These are phyloP conservation scores for Neotoxoptera formosana DNA, from an alignment of 1,140 invertebrate species.

Conservation along the genomic window DNA sequence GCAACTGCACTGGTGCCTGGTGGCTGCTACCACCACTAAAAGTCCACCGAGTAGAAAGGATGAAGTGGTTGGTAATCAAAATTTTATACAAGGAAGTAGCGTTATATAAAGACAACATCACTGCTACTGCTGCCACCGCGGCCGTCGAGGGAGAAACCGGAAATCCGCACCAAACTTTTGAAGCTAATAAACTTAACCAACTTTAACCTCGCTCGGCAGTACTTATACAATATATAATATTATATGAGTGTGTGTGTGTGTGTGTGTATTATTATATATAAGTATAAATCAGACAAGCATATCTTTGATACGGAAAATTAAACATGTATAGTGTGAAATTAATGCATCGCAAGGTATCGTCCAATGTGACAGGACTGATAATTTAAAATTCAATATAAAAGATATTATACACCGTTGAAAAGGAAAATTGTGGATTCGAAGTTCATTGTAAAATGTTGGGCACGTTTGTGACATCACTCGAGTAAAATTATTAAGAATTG, in stretches of 20 bases:
- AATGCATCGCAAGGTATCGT: background rate
- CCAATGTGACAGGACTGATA: background rate
- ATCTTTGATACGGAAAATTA: background rate
- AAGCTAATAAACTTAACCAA: slow-evolving; percentile 49
- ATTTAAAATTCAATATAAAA: background rate
- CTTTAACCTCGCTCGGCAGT: background rate
- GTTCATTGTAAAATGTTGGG: background rate
- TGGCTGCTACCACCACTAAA: background rate
- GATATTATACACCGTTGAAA: background rate
- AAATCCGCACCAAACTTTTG: slow-evolving; percentile 49
- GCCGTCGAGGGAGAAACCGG: slow-evolving; percentile 34
- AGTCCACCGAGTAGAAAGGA: background rate
- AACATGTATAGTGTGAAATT: background rate
- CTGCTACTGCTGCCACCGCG: background rate
- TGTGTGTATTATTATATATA: background rate
- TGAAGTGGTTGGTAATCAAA: slow-evolving; percentile 33
- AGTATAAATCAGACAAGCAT: background rate
- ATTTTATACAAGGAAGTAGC: slow-evolving; percentile 43
- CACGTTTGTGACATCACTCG: background rate
- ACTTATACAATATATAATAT: background rate
- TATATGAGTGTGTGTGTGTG: background rate
- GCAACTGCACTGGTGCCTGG: background rate
- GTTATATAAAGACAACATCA: slow-evolving; percentile 12
- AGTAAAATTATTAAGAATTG: slow-evolving; percentile 3
- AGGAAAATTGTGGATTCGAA: background rate